Conservation (phyloP, 2,797 vertebrate genomes). For the Iguana delicatissima region DNA sequence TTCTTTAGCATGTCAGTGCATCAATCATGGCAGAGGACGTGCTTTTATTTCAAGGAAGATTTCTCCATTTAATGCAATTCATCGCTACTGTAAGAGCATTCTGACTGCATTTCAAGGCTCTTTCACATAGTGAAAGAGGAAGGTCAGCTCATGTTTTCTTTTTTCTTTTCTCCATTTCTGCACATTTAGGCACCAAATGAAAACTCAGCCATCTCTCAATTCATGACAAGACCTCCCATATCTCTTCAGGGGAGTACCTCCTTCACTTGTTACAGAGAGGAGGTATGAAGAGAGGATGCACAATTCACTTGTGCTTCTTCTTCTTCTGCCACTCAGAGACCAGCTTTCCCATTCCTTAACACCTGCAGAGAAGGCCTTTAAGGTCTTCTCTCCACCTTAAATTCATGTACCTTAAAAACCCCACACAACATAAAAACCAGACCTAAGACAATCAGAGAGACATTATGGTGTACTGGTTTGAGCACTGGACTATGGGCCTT, state of each 20-base stretch:
- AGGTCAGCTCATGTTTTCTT: neutral
- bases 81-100: constrained; percentile 32
- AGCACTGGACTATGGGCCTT: too few relatives aligned
- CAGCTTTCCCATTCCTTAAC: neutral
- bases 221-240: neutral
- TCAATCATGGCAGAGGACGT: constrained; percentile 27
- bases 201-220: neutral
- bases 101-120: neutral
- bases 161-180: neutral
- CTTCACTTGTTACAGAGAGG: neutral
- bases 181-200: neutral
- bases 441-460: too few relatives aligned
- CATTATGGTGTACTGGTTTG: too few relatives aligned
- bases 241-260: neutral
- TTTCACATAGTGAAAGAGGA: neutral
- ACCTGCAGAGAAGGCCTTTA: neutral
- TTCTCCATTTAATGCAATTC: constrained; percentile 49
- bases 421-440: too few relatives aligned
- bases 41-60: constrained; percentile 48
- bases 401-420: too few relatives aligned
- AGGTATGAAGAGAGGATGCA: neutral
- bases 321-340: neutral
- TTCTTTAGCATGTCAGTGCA: constrained; percentile 33
- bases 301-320: neutral
- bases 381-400: too few relatives aligned